Base-by-base conservation (phyloP, 2,113 vertebrate species). In the Cynocephalus volans region DNA sequence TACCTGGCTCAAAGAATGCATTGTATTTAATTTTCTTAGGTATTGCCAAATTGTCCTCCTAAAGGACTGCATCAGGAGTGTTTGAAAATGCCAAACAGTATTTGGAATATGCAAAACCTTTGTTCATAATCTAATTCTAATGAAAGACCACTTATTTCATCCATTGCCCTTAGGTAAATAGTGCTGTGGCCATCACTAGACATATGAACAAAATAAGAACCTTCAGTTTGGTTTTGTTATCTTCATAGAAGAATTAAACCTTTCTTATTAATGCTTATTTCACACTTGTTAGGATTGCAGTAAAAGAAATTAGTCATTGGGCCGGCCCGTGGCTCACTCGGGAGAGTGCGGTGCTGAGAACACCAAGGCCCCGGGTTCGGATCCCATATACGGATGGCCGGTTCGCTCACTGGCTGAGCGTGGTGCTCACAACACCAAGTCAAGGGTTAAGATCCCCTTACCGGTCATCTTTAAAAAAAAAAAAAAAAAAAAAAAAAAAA, bases 401-500 rank as follows among this genome's bases (percentile, higher is more conserved):
- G n/a, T n/a, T n/a, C n/a, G n/a, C n/a, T n/a, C n/a, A n/a, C n/a
- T n/a, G n/a, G n/a, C n/a, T n/a, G n/a, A n/a, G n/a, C n/a, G n/a
- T n/a, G n/a, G n/a, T n/a, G n/a, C n/a, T n/a, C n/a, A n/a, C n/a
- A n/a, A n/a, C n/a, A n/a, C n/a, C n/a, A n/a, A n/a, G n/a, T n/a
- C n/a, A n/a, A n/a, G n/a, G n/a, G n/a, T n/a, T n/a, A n/a, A n/a
- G n/a, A n/a, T n/a, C n/a, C n/a, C n/a, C n/a, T n/a, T n/a, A n/a
- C n/a, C n/a, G n/a, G n/a, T n/a, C n/a, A n/a, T n/a, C n/a, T n/a
- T n/a, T 95, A 80, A 84, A 97, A 75, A 64, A 88, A 48, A 72
- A 80, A 84, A 97, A 75, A 64, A 88, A 48, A 72, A 80, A 84
- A 97, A 75, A 64, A 88, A 48, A 72, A 80, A 84, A 97, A 75